These are phyloP conservation scores for Pomatostomus ruficeps DNA, from an alignment of 2,113 vertebrate species.

Conservation along the genomic window DNA sequence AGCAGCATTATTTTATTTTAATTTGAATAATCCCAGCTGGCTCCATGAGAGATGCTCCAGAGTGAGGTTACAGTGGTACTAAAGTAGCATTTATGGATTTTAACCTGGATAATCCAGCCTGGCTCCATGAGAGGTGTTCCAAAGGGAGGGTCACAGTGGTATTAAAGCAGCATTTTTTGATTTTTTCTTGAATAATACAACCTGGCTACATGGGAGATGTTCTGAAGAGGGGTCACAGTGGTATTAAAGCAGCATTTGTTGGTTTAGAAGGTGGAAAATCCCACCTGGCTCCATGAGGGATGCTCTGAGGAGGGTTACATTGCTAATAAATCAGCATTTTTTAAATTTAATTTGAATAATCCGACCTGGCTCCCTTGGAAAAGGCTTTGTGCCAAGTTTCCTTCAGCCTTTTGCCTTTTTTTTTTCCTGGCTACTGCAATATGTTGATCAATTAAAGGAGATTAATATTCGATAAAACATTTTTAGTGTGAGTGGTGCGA, in stretches of 20 bases:
- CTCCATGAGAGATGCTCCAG: neutral
- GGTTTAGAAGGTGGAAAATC: neutral
- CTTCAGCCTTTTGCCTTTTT: neutral
- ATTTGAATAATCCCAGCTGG: neutral
- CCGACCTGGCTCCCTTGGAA: too few species aligned
- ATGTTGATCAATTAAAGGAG: neutral
- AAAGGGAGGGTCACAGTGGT: rapidly evolving
- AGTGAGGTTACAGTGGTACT: neutral
- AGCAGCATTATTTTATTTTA: neutral
- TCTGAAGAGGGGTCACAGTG: too few species aligned
- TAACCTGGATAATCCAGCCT: too few species aligned
- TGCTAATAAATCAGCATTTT: too few species aligned
- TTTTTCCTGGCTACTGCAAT: neutral
- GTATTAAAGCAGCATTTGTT: neutral
- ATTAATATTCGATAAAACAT: neutral
- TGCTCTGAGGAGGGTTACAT: too few species aligned
- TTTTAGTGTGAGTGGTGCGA: neutral
- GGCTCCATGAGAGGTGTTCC: neutral
- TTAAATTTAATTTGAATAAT: too few species aligned
- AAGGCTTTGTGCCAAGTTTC: neutral
- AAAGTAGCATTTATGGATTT: neutral
- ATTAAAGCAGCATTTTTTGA: neutral
- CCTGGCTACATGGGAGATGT: neutral
- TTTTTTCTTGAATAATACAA: neutral
- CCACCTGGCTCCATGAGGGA: neutral